Base-by-base conservation (phyloP, 1,140 invertebrate species). In the Diachasma alloeum region DNA sequence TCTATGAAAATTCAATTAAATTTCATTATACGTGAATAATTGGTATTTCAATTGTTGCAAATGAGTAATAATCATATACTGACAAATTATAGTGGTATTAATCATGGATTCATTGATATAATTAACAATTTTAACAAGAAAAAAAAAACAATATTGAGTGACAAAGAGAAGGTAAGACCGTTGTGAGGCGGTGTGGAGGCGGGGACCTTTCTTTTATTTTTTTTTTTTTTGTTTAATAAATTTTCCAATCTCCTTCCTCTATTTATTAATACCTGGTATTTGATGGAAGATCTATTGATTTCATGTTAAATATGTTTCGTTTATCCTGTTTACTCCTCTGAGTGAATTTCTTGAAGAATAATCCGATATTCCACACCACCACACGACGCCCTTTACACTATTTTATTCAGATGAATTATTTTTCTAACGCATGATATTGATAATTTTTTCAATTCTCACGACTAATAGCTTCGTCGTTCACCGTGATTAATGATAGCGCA, bases 121-220 rank as follows among this genome's bases (percentile, higher is more conserved):
- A 39, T 37, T 68, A 68, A 68, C 3, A 66, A 66, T 66, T 66
- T 68, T 31, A 68, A 68, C 26, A 53, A 66, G 59, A 72, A 24
- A 71, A 46, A 75, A 71, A 24, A 46, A 70, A 10, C 22, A 56
- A 72, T 37, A 53, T 56, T 72, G 71, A 10, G 31, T 19, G 67
- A 63, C 22, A 31, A 31, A 31, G 15, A 44, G 69, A 80, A 82
- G 79, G 80, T 82, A 84, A 83, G 80, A 79, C 31, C 31, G 48
- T 77, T 73, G 78, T 76, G 80, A 80, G 81, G 77, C 82, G 63
- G 81, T 84, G 85, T 87, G 85, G 85, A 87, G 86, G 86, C 86
- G 86, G 85, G 84, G 86, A 86, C 85, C 85, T 71, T 75, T 6
- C n/a, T 66, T 68, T 26, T 17, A 46, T n/a, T n/a, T n/a, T n/a